Evolutionary conservation across 2,888 invertebrate genomes (phyloP).

Genomic region (Latrodectus hesperus): DNA sequence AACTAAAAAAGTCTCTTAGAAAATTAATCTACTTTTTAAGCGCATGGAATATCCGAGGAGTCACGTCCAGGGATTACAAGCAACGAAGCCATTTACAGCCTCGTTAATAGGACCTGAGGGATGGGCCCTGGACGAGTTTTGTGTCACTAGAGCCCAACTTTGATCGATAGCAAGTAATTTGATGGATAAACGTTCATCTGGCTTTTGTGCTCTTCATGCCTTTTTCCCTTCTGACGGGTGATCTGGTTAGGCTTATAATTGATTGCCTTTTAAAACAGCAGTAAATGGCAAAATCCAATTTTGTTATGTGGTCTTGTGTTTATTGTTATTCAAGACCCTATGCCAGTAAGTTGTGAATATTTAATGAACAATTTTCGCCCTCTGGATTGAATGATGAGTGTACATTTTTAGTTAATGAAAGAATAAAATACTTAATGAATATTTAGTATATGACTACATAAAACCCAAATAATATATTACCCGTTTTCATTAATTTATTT

Average conservation of each 20-base stretch:
- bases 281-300: slow-evolving; percentile 19
- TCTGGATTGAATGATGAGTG: too few species aligned
- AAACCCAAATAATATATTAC: too few species aligned
- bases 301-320: slow-evolving; percentile 19
- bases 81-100: slow-evolving; percentile 30
- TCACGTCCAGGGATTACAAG: slow-evolving; percentile 44
- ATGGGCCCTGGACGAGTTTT: background rate
- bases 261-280: slow-evolving; percentile 38
- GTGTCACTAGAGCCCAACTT: slow-evolving; percentile 7
- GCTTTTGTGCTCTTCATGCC: slow-evolving; percentile 1
- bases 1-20: background rate
- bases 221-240: slow-evolving; percentile 18
- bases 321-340: slow-evolving; percentile 25
- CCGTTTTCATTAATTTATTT: too few species aligned
- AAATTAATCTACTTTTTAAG: slow-evolving; percentile 47
- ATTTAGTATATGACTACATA: too few species aligned
- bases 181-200: slow-evolving; percentile 33
- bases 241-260: slow-evolving; percentile 31
- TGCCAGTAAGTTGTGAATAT: background rate
- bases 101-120: slow-evolving; percentile 45
- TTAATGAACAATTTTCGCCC: background rate
- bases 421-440: too few species aligned
- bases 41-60: slow-evolving; percentile 5
- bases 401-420: too few species aligned
- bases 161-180: slow-evolving; percentile 34